Evolutionary conservation across 1,140 invertebrate species (phyloP).

Genomic region (Drosophila parabipectinata): DNA sequence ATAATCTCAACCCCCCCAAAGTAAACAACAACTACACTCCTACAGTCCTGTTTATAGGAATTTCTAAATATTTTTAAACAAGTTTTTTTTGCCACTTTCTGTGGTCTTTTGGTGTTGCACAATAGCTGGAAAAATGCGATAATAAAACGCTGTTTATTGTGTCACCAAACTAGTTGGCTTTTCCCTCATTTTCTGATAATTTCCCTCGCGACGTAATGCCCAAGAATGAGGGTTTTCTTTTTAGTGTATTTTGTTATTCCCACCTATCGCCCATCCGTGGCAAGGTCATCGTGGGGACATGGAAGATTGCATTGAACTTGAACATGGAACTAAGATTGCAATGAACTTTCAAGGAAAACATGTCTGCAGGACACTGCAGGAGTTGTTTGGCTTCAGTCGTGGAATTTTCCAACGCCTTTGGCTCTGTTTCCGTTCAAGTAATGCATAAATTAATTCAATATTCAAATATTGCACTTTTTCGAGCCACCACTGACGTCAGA

Average conservation of each 20-base stretch:
- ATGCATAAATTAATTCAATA: slow-evolving; percentile 72
- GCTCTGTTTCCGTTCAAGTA: slow-evolving; percentile 4
- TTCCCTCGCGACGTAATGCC: neutral
- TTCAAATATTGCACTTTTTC: slow-evolving; percentile 66
- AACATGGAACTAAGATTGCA: slow-evolving; percentile 27
- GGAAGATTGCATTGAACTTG: slow-evolving; percentile 73
- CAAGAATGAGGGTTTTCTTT: neutral
- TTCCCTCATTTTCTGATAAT: slow-evolving; percentile 7
- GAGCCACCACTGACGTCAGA: slow-evolving; percentile 55
- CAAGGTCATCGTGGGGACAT: slow-evolving; percentile 53
- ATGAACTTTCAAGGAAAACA: neutral
- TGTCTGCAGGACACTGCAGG: slow-evolving; percentile 3
- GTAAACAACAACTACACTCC: too few species aligned
- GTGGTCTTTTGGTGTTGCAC: slow-evolving; percentile 6
- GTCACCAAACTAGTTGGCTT: slow-evolving; percentile 46
- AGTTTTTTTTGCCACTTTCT: too few species aligned
- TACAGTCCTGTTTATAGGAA: neutral
- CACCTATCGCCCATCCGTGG: slow-evolving; percentile 3
- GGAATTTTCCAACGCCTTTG: slow-evolving; percentile 38
- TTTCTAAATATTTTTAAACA: neutral
- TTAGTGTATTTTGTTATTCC: slow-evolving; percentile 3
- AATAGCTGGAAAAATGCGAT: slow-evolving; percentile 31
- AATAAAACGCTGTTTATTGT: slow-evolving; percentile 47
- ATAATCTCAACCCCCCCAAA: slow-evolving; percentile 7
- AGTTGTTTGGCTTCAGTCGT: too few species aligned